phyloP scores from a whole-genome alignment of 64 coral and sea anemone species.

The Cladopsammia gracilis region DNA sequence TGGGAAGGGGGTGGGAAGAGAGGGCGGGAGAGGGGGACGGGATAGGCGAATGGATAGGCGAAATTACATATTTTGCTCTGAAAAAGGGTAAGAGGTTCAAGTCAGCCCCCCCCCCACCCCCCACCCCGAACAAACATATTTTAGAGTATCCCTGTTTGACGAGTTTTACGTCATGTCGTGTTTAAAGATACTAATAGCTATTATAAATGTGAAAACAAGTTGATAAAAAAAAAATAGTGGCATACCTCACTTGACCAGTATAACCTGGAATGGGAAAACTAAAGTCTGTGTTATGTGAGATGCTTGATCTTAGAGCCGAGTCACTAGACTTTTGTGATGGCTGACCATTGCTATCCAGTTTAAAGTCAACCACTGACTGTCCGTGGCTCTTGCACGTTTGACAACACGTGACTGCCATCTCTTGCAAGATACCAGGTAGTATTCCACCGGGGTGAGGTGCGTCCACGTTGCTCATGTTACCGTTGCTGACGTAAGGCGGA shows the following conservation, averaged over 20 bases:
- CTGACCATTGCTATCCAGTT: not conserved
- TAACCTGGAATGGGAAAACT: slow-evolving; percentile 4
- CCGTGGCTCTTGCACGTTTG: slow-evolving; percentile 8
- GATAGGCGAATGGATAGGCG: too few species aligned
- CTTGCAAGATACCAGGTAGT: slow-evolving; percentile 24
- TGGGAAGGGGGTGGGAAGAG: too few species aligned
- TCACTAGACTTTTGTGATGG: not conserved
- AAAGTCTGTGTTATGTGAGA: not conserved
- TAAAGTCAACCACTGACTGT: slow-evolving; percentile 15
- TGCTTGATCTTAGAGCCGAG: not conserved
- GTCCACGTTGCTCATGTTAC: not conserved
- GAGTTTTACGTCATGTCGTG: not conserved
- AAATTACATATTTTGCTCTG: too few species aligned
- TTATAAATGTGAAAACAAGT: not conserved
- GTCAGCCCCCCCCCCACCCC: too few species aligned
- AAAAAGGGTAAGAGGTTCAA: too few species aligned
- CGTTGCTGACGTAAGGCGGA: slow-evolving; percentile 31
- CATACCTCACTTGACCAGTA: slow-evolving; percentile 1
- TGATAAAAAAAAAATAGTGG: too few species aligned
- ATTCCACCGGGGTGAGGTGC: slow-evolving; percentile 37
- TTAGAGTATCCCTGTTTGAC: too few species aligned
- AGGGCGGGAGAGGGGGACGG: too few species aligned
- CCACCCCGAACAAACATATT: too few species aligned
- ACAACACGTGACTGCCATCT: slow-evolving; percentile 62
- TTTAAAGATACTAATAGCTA: not conserved